These are phyloP conservation scores for Chionoecetes opilio DNA, from an alignment of 1,140 invertebrate genomes.

Conservation along the genomic window DNA sequence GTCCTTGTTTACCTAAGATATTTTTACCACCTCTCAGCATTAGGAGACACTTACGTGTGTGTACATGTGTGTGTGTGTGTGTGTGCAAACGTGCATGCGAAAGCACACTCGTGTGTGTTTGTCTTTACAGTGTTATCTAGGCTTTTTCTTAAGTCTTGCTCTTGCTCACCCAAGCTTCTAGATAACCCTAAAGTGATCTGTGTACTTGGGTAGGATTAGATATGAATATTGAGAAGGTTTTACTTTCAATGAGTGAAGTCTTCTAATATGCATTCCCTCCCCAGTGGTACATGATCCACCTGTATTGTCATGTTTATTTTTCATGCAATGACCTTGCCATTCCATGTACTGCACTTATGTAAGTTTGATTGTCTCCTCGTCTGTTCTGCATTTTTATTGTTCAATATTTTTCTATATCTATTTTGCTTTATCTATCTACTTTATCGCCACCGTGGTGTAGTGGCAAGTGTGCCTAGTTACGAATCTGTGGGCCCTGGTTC, in stretches of 20 bases:
- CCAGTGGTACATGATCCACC: not conserved
- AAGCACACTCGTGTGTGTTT: not conserved
- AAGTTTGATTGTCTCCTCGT: no score
- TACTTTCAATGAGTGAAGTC: not conserved
- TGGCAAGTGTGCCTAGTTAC: no score
- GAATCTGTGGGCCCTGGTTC: no score
- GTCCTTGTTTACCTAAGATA: slow-evolving; percentile 29
- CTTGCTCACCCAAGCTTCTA: not conserved
- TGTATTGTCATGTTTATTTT: not conserved
- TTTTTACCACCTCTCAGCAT: not conserved
- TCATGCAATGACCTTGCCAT: not conserved
- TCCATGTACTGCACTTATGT: not conserved
- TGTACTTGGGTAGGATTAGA: not conserved
- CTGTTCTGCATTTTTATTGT: no score
- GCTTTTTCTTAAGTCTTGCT: not conserved
- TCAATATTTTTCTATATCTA: no score
- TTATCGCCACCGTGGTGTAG: no score
- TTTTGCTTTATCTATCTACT: no score
- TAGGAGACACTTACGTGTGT: not conserved
- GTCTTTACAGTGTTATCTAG: not conserved
- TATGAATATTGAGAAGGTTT: not conserved
- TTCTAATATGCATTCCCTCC: not conserved
- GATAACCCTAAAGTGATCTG: not conserved
- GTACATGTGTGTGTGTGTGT: no score
- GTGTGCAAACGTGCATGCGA: no score